Evolutionary conservation across 2,113 vertebrate genomes (phyloP), one percentile per base, ranked within the genome.

Genomic region (Oostethus manadensis): DNA sequence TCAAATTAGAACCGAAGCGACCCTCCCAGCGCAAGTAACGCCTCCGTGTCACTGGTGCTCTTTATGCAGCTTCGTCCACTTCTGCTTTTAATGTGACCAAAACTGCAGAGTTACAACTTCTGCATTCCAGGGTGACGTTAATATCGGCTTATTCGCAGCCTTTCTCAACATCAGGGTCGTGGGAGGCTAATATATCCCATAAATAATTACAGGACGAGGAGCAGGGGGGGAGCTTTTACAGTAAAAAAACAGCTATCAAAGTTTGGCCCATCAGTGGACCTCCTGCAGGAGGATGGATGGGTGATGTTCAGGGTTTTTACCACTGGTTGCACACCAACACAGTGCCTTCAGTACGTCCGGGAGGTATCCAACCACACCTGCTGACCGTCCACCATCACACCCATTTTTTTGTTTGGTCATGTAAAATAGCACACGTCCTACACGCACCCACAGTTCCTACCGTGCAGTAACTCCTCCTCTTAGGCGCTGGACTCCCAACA

Each of bases 301-400:
- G 15, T 23, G 38, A 42, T 56, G 55, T 56, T 44, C 38, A 56
- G 42, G 40, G 17, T 58, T 50, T 56, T 13, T 62, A 58, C 44
- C 38, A 53, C 68, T 45, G 21, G 60, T 75, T 26, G 63, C 62
- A 66, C 69, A 70, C 65, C 60, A 64, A 73, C 58, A 63, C 85
- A 68, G 81, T 87, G 83, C 85, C 85, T 87, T 87, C 70, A 63
- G 74, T 54, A 60, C 64, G n/a, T 66, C 63, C 58, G 20, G 62
- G 64, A 66, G 73, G 46, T 38, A 16, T 17, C 49, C 44, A 56
- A 72, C 54, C 60, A 38, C 66, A 60, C 48, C 58, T 29, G 16
- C 22, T 22, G 26, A 69, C 45, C 51, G 58, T 51, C 29, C 29
- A 33, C 60, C 57, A 23, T 6, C 10, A 60, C 16, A 56, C 23